phyloP scores from a whole-genome alignment of 2,797 vertebrate genomes.

The Cichlasoma orientale region DNA sequence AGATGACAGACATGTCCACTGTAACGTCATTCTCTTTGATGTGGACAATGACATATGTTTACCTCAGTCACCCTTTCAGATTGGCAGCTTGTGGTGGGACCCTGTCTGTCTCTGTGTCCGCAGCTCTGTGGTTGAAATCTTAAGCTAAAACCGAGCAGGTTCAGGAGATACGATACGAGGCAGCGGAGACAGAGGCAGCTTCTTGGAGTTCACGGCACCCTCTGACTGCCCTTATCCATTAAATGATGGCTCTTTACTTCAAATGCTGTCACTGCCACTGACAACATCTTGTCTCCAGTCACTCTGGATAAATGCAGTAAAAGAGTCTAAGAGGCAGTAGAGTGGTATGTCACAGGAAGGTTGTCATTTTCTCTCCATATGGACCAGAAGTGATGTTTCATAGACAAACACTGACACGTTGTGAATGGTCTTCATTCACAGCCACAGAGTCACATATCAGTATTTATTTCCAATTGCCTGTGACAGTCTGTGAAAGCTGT shows the following conservation, averaged over 20 bases:
- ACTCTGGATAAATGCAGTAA: slow-evolving; percentile 43
- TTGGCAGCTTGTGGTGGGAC: slow-evolving; percentile 62
- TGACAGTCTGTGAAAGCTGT: slow-evolving; percentile 49
- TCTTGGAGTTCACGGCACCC: slow-evolving; percentile 50
- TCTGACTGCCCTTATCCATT: slow-evolving; percentile 55
- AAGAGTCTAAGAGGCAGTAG: slow-evolving; percentile 45
- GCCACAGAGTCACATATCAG: slow-evolving; percentile 45
- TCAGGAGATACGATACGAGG: slow-evolving; percentile 7
- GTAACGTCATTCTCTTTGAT: slow-evolving; percentile 38
- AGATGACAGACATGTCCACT: slow-evolving; percentile 48
- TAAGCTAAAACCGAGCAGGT: slow-evolving; percentile 26
- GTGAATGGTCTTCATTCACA: slow-evolving; percentile 39
- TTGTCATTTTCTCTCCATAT: slow-evolving; percentile 48
- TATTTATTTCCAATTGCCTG: slow-evolving; percentile 59
- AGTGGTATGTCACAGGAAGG: slow-evolving; percentile 19
- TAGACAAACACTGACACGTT: slow-evolving; percentile 41
- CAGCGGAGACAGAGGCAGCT: slow-evolving; percentile 18
- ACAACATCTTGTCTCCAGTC: slow-evolving; percentile 47
- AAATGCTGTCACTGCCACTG: slow-evolving; percentile 66
- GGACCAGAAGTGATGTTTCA: slow-evolving; percentile 41
- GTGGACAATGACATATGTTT: slow-evolving; percentile 51
- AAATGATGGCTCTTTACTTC: slow-evolving; percentile 69
- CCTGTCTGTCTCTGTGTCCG: slow-evolving; percentile 36
- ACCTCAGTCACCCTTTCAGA: slow-evolving; percentile 45
- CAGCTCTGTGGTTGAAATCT: slow-evolving; percentile 68